Evolutionary conservation across 2,113 vertebrate species (phyloP).

Genomic region (Excalfactoria chinensis): DNA sequence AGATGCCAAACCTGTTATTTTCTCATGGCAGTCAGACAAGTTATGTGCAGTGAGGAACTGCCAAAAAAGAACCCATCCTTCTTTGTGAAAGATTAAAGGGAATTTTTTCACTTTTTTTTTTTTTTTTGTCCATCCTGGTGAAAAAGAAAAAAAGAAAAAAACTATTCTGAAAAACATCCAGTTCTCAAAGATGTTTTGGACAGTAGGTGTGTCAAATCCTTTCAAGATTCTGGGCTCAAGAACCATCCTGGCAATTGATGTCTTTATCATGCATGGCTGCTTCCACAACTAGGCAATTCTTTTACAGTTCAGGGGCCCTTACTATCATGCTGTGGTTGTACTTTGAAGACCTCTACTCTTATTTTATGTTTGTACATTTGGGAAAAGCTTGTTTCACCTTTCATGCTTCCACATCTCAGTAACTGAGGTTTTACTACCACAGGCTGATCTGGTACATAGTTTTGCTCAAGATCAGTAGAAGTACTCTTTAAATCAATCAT

Average conservation of each 20-base stretch:
- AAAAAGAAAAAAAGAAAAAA: not conserved
- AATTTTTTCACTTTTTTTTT: not conserved
- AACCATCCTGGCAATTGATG: not conserved
- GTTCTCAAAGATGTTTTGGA: not conserved
- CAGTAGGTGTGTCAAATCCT: not conserved
- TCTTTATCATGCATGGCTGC: not conserved
- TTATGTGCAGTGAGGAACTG: not conserved
- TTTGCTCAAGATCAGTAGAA: constrained; percentile 9
- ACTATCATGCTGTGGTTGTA: too few relatives aligned
- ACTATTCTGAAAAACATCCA: not conserved
- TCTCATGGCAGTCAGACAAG: not conserved
- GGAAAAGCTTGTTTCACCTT: too few relatives aligned
- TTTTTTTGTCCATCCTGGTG: not conserved
- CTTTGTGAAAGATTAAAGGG: not conserved
- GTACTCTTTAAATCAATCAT: not conserved
- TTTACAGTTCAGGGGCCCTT: too few relatives aligned
- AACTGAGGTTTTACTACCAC: not conserved
- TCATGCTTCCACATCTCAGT: too few relatives aligned
- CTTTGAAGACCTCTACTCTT: too few relatives aligned
- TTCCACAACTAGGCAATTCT: not conserved
- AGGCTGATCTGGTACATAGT: constrained; percentile 11
- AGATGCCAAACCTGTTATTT: not conserved
- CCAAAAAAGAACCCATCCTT: not conserved
- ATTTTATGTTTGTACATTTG: too few relatives aligned
- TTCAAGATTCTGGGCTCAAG: not conserved